A percentile compares a stretch with the other conserved stretches of the same genome.
Conservation (phyloP, 2,888 invertebrate genomes). For the Dolichomitus sp. region DNA sequence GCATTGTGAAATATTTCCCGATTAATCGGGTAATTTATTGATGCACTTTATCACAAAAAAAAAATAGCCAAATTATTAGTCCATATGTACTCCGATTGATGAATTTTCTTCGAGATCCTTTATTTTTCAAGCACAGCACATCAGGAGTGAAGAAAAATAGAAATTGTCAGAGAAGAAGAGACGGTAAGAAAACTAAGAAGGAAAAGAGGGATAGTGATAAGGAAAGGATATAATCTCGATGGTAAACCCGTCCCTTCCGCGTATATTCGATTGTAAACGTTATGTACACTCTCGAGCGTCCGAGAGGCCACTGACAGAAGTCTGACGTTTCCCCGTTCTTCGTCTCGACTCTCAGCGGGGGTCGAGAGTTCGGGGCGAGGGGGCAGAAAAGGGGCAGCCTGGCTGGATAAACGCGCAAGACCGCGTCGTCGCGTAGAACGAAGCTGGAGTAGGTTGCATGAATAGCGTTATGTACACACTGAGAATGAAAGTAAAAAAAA, state of each 20-base stretch:
- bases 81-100: conserved; percentile 2
- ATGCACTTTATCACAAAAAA: background rate
- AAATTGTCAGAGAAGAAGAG: background rate
- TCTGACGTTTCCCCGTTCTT: conserved; percentile 72
- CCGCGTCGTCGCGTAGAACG: conserved; percentile 65
- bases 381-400: conserved; percentile 41
- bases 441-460: conserved; percentile 30
- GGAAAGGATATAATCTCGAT: background rate
- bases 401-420: conserved; percentile 62
- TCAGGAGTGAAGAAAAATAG: background rate
- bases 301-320: conserved; percentile 83
- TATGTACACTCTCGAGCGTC: conserved; percentile 74
- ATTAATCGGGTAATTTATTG: background rate
- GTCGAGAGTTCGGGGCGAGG: conserved; percentile 44
- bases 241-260: background rate
- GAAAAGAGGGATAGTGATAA: conserved; percentile 4
- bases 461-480: conserved; percentile 34
- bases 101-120: background rate
- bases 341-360: conserved; percentile 52
- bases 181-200: background rate
- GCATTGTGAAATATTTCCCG: background rate
- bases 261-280: conserved; percentile 2
- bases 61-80: background rate
- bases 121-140: background rate
- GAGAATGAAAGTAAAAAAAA: conserved; percentile 20